These are phyloP conservation scores for Linnaemya tessellans DNA, from an alignment of 2,888 invertebrate species.

Conservation along the genomic window DNA sequence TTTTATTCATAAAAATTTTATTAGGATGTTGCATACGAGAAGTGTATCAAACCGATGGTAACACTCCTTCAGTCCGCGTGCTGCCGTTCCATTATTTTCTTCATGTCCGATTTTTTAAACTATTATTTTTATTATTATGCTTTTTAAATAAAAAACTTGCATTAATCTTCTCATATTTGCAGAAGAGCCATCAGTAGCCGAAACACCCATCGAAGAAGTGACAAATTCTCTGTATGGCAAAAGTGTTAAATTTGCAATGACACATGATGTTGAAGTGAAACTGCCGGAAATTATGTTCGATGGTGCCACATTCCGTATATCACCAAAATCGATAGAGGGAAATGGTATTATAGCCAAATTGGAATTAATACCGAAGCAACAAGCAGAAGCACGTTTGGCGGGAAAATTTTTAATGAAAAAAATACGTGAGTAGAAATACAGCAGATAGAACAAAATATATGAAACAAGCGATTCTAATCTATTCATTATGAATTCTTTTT, in stretches of 20 bases:
- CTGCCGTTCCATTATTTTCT: too few species aligned
- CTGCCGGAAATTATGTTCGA: constrained; percentile 90
- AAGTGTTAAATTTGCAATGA: constrained; percentile 89
- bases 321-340: constrained; percentile 89
- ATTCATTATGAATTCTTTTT: constrained; percentile 56
- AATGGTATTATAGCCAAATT: constrained; percentile 90
- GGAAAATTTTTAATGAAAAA: constrained; percentile 86
- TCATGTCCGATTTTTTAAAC: too few species aligned
- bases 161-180: not conserved
- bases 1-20: too few species aligned
- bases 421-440: constrained; percentile 79
- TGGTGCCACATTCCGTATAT: constrained; percentile 89
- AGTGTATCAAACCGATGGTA: too few species aligned
- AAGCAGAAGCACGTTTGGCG: constrained; percentile 82
- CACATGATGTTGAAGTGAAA: constrained; percentile 89
- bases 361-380: constrained; percentile 86
- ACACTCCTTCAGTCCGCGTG: too few species aligned
- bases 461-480: constrained; percentile 2
- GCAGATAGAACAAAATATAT: not conserved
- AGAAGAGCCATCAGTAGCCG: constrained; percentile 75
- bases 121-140: too few species aligned
- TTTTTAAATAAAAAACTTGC: too few species aligned
- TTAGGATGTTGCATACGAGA: too few species aligned
- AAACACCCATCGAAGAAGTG: constrained; percentile 89
- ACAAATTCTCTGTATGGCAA: constrained; percentile 89